Evolutionary conservation across 2,888 invertebrate species (phyloP), one percentile per base, ranked within the genome.

Genomic region (Spisula subtruncata): DNA sequence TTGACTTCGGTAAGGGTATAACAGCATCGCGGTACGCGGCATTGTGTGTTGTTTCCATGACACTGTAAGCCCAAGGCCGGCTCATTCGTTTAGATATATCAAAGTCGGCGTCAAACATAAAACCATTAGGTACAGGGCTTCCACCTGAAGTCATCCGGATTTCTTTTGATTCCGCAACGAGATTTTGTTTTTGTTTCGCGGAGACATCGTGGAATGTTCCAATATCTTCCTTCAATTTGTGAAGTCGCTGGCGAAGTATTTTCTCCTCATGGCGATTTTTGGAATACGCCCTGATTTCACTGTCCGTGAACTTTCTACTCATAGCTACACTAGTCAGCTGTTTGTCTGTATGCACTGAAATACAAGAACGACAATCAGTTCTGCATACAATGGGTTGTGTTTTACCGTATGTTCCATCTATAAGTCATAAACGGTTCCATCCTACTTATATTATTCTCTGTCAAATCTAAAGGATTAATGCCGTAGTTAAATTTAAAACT

Each of bases 11-110:
- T 51, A 89, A 46, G 6, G 87, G 88, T 29, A 92, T 88, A 4
- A 81, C 81, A 12, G 91, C 88, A 25, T 95, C 93, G 35, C 92
- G 91, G 81, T 93, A 95, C 35, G 92, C 87, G 0, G 88, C 92
- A 81, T 95, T 95, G 83, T 94, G 92, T 0, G 95, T 94, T 1
- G 93, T 92, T 80, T 91, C 91, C 85, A 87, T 89, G 10, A 91
- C 92, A 32, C 94, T 92, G 84, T 93, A 93, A 6, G 94, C 93
- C 95, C 95, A 95, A 0, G 94, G 95, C 25, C 92, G 90, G 18
- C 85, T 86, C n/a, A 92, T 90, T 20, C 93, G 81, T 25, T 84
- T 90, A 5, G 88, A 86, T 56, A 91, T 56, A 32, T 89, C 87
- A 82, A 91, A 87, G 6, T 80, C 71, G 8, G 81, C 29, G 18